Conservation (phyloP, 2,888 invertebrate genomes). For the Hyppa rectilinea region DNA sequence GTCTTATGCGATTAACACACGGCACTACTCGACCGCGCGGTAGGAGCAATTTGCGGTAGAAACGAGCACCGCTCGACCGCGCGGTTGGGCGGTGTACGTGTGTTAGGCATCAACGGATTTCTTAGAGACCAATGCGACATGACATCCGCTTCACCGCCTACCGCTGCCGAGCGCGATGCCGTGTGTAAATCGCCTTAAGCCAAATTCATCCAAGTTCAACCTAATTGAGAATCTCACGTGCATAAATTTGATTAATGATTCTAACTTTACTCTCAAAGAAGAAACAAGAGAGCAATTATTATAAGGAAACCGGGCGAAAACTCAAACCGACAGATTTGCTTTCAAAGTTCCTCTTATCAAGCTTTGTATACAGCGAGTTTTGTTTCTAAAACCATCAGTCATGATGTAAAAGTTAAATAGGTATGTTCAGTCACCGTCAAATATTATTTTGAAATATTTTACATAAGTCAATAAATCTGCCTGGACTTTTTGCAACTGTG, state of each 20-base stretch:
- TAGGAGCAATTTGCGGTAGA: no score
- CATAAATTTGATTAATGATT: conserved; percentile 20
- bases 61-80: no score
- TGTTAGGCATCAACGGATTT: no score
- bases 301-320: background rate
- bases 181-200: no score
- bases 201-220: background rate
- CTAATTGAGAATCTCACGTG: background rate
- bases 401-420: conserved; percentile 7
- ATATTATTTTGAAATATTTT: background rate
- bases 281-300: background rate
- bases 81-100: no score
- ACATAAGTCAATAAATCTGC: background rate
- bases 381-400: background rate
- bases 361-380: conserved; percentile 12
- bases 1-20: no score
- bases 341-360: conserved; percentile 7
- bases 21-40: no score
- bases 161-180: no score
- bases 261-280: background rate
- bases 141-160: no score
- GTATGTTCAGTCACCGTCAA: background rate
- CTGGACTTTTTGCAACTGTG: no score
- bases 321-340: conserved; percentile 4
- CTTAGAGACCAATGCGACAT: no score